phyloP scores from a whole-genome alignment of 2,797 vertebrate genomes.

The Hyperoplus lanceolatus region DNA sequence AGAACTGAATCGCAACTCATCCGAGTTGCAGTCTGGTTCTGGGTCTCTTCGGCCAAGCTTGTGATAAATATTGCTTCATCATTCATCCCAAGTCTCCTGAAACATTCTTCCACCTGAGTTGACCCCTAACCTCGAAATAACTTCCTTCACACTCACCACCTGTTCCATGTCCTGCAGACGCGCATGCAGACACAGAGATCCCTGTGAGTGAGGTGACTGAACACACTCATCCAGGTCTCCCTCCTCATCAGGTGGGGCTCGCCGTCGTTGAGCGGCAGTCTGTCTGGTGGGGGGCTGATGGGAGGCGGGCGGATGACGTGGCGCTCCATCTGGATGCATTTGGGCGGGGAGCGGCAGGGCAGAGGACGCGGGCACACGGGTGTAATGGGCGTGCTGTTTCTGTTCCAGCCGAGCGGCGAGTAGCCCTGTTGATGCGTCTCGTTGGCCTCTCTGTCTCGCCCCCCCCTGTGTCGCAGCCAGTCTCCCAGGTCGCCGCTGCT shows the following conservation, averaged over 20 bases:
- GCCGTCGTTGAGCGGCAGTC: constrained; percentile 89
- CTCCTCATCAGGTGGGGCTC: constrained; percentile 92
- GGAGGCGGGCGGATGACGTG: constrained; percentile 96
- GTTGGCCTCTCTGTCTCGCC: constrained; percentile 84
- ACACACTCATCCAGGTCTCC: constrained; percentile 96
- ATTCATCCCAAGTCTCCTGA: no score
- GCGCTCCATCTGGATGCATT: constrained; percentile 95
- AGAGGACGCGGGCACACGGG: constrained; percentile 88
- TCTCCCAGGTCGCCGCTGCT: constrained; percentile 85
- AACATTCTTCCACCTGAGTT: no score
- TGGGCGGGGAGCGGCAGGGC: constrained; percentile 92
- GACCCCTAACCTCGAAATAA: no score
- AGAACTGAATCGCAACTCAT: no score
- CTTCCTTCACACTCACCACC: constrained; percentile 89
- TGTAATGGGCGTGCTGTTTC: constrained; percentile 79
- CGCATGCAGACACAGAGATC: constrained; percentile 97
- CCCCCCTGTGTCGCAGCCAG: constrained; percentile 87
- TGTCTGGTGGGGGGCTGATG: constrained; percentile 96
- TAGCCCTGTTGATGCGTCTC: constrained; percentile 78
- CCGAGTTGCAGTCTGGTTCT: no score
- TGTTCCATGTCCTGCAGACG: constrained; percentile 98
- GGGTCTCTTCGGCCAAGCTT: no score
- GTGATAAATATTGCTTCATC: no score
- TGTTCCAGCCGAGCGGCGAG: constrained; percentile 78
- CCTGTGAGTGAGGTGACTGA: constrained; percentile 92